Base-by-base conservation (phyloP, 2,113 vertebrate species). In the Fregetta grallaria region DNA sequence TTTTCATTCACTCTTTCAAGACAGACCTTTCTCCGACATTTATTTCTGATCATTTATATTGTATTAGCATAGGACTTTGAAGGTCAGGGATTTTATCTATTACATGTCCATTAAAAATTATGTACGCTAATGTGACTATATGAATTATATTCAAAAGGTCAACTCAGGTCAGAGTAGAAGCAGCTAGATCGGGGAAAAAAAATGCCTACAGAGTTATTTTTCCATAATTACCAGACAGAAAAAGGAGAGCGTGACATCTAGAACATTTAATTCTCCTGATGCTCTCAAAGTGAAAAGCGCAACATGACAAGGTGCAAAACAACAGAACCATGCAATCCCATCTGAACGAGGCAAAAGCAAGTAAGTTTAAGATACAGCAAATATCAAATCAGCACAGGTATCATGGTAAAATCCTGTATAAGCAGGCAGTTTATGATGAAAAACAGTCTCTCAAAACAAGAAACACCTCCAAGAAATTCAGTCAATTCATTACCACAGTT, bases 11-110 rank as follows among this genome's bases (percentile, higher is more conserved):
- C n/a, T 52, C 42, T 68, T 92, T 84, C 73, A 80, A 78, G 61
- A 75, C 1, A 84, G 49, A 71, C 34, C 78, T 93, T 84, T 40
- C 81, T 63, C 86, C 4, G 2, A 78, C 73, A 85, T 62, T 91
- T 66, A 76, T 50, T 92, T 92, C 80, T 72, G 53, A 79, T 94
- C 13, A 84, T 85, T 95, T 66, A 49, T 34, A 85, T 58, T 40
- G 9, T 47, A 89, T 82, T 91, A 92, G 70, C 25, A 59, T 7
- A 85, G 58, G 77, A 47, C 74, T 92, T 75, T 1, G 10, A 87
- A 97, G 79, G 83, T 86, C 86, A 87, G 53, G 52, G 70, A 76
- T 90, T 94, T 95, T 70, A 78, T 66, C 89, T 85, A 78, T 87
- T 81, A 92, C 20, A 68, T 1, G 5, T 72, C 77, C 84, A 94